A percentile compares a stretch with the other conserved stretches of the same genome.
phyloP scores from a whole-genome alignment of 2,888 invertebrate species.

The Aleiodes leptofemur region DNA sequence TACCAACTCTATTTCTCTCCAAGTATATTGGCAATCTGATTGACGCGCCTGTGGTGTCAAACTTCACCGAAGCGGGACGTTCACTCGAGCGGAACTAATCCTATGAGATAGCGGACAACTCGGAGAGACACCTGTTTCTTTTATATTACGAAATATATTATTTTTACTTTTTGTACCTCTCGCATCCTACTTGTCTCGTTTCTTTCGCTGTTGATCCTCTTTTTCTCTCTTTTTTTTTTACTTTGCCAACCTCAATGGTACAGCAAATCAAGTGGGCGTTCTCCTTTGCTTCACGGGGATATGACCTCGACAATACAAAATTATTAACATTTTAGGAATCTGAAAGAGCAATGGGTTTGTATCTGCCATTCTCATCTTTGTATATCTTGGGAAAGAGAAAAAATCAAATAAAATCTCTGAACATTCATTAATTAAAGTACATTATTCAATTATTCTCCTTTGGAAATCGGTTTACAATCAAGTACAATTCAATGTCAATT shows the following conservation, averaged over 20 bases:
- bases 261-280: conserved; percentile 34
- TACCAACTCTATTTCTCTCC: no score
- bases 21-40: no score
- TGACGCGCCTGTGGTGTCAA: no score
- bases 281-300: background rate
- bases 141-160: no score
- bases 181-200: background rate
- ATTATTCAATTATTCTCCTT: no score
- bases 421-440: no score
- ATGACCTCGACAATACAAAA: conserved; percentile 19
- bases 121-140: background rate
- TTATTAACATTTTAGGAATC: background rate
- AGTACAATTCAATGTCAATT: no score
- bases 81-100: conserved; percentile 34
- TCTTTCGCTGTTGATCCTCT: no score
- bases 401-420: conserved; percentile 22
- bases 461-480: no score
- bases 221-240: background rate
- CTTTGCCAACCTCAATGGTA: conserved; percentile 36
- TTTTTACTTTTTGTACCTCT: background rate
- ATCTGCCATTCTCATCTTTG: background rate
- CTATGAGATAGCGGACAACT: conserved; percentile 19
- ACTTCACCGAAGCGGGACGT: background rate
- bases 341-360: no score
- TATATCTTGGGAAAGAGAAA: background rate